These are phyloP conservation scores for Ectobius pallidus DNA, from an alignment of 2,888 invertebrate species.

Conservation along the genomic window DNA sequence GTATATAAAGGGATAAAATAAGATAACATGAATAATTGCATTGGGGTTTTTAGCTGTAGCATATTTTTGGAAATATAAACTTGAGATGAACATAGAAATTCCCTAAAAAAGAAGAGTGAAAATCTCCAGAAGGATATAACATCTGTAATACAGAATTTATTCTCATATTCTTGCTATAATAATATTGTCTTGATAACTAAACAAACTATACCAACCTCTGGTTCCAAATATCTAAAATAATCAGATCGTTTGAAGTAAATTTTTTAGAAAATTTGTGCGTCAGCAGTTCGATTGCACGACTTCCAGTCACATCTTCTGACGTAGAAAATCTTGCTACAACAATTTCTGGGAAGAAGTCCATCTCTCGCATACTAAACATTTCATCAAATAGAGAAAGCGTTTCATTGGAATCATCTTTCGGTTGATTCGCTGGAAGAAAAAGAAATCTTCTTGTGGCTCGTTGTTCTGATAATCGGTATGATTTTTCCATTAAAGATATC, in stretches of 20 bases:
- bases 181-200: too few species aligned
- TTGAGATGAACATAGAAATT: too few species aligned
- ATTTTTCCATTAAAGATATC: not conserved
- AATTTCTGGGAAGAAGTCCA: constrained; percentile 7
- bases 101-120: too few species aligned
- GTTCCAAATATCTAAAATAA: not conserved
- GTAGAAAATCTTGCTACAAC: constrained; percentile 7
- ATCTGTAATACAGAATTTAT: too few species aligned
- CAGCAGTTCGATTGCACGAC: not conserved
- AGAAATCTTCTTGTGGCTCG: not conserved
- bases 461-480: not conserved
- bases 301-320: too few species aligned
- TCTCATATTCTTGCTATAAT: too few species aligned
- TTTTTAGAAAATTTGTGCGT: not conserved
- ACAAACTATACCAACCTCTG: not conserved
- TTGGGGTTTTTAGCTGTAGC: too few species aligned
- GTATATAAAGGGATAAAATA: too few species aligned
- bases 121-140: too few species aligned
- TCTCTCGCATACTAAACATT: not conserved
- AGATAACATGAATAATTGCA: too few species aligned
- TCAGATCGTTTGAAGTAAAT: not conserved
- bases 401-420: too few species aligned
- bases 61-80: too few species aligned
- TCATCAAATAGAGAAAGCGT: not conserved
- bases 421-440: not conserved